Evolutionary conservation across 2,113 vertebrate species (phyloP).

Genomic region (Trematocara zebra): DNA sequence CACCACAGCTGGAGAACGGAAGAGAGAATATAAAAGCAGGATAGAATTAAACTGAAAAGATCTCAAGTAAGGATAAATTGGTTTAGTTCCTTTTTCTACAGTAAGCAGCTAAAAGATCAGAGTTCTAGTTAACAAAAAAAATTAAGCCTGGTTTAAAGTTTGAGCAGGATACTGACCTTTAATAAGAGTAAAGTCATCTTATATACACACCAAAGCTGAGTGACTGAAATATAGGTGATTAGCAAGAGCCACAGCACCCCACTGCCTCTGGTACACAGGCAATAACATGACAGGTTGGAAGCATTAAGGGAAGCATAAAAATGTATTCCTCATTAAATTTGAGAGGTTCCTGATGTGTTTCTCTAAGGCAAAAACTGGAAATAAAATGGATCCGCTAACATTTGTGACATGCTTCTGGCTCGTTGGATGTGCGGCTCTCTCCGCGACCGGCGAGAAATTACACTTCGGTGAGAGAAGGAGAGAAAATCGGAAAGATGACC

Average conservation of each 20-base stretch:
- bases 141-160: neutral
- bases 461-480: slow-evolving; percentile 12
- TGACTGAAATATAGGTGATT: slow-evolving; percentile 25
- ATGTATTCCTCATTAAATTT: slow-evolving; percentile 61
- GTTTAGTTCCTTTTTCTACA: neutral
- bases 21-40: neutral
- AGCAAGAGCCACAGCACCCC: slow-evolving; percentile 33
- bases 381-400: slow-evolving; percentile 46
- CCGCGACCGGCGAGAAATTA: slow-evolving; percentile 31
- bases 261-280: neutral
- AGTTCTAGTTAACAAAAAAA: neutral
- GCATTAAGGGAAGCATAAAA: slow-evolving; percentile 61
- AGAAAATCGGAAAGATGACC: neutral
- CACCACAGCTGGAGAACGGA: neutral
- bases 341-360: slow-evolving; percentile 60
- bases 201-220: neutral
- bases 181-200: slow-evolving; percentile 2
- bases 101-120: neutral
- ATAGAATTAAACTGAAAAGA: neutral
- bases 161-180: neutral
- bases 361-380: neutral
- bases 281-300: slow-evolving; percentile 49
- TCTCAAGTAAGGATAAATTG: neutral
- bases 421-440: neutral
- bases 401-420: slow-evolving; percentile 27